Evolutionary conservation across 1,140 invertebrate genomes (phyloP), one percentile per base, ranked within the genome.

Genomic region (Caenorhabditis latens): DNA sequence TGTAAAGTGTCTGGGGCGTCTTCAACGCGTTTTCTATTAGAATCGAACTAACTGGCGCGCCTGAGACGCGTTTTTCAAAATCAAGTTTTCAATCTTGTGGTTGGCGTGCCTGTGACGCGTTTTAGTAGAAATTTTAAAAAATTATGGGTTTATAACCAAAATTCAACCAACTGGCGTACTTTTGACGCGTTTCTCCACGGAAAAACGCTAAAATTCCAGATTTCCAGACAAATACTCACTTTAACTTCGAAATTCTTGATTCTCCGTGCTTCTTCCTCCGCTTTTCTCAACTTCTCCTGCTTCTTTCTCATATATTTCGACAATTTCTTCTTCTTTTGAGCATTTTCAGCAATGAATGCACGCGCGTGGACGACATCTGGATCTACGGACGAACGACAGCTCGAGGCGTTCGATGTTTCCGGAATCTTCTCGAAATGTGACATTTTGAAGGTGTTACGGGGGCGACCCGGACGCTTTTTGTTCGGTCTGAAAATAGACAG

Each of bases 221-320:
- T 43, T n/a, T 32, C 2, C 32, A 32, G 32, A 32, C 24, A 32
- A 21, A 4, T 79, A 2, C 32, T 21, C 40, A 79, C 71, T 2
- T 32, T 32, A 32, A 32, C 32, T 32, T 32, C 11, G 42, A 79
- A 13, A 48, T 32, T 48, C 40, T 21, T 32, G 14, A 50, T 19
- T 21, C 40, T 83, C 13, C 50, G 50, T 57, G 48, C 14, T 4
- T 83, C 13, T 19, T 42, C n/a, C 46, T 85, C 58, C 1, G 42
- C 46, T 50, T 53, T 13, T n/a, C 84, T 16, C 24, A 55, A 14
- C n/a, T 32, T 75, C 43, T 79, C 67, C 5, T 57, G 21, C 65
- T 85, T 85, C n/a, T 75, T 85, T 16, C 65, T 2, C 48, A 75
- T 85, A 42, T 85, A 85, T 16, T 50, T 57, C 9, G 84, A 85